Evolutionary conservation across 2,113 vertebrate genomes (phyloP).

Genomic region (Coptodon bakossiorum): DNA sequence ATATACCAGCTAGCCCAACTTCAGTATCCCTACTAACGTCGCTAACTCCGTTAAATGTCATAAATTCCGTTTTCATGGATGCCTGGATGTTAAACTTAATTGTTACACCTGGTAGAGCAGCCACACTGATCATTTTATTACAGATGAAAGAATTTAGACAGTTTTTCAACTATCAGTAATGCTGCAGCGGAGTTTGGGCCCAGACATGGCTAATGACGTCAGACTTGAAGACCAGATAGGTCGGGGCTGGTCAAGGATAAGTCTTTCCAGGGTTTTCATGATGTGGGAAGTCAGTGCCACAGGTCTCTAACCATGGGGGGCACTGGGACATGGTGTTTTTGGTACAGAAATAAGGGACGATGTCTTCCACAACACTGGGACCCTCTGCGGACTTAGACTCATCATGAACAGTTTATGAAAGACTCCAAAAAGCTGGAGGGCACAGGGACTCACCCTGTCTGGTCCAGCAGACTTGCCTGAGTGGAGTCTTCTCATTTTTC

Average conservation of each 20-base stretch:
- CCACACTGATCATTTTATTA: neutral
- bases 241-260: neutral
- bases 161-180: neutral
- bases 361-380: neutral
- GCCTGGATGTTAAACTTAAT: neutral
- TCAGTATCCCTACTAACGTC: neutral
- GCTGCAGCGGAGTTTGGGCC: neutral
- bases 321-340: neutral
- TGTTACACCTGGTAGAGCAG: neutral
- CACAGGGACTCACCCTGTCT: neutral
- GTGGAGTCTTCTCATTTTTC: neutral
- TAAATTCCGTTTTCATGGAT: neutral
- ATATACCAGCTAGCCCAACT: neutral
- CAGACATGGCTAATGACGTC: neutral
- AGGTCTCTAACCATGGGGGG: neutral
- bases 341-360: neutral
- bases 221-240: neutral
- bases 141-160: neutral
- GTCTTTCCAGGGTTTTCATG: neutral
- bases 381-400: neutral
- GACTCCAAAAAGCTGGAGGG: neutral
- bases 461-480: neutral
- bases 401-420: neutral
- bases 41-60: neutral
- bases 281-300: neutral